Base-by-base conservation (phyloP, 2,113 vertebrate species). In the Garra rufa region DNA sequence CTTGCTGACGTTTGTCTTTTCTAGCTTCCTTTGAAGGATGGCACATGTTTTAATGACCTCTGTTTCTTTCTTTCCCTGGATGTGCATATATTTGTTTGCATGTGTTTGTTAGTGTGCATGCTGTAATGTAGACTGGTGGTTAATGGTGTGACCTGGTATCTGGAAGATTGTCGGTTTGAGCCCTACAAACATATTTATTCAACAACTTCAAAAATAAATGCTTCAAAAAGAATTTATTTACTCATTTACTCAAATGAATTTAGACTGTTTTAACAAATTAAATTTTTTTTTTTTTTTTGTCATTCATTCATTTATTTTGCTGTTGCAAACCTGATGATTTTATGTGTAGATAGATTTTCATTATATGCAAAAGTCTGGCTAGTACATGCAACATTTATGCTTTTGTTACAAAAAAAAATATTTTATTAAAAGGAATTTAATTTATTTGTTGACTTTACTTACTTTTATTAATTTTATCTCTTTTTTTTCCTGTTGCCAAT, bases 11-110 rank as follows among this genome's bases (percentile, higher is more conserved):
- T 46, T 67, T 67, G 61, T 80, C 24, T 80, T 80, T 78, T 76
- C 30, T 57, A 2, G 75, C 55, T 57, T 78, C 21, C 28, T 78
- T 77, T 79, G 76, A 79, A 44, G 76, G 24, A 79, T 61, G 76
- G 34, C 43, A 67, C 10, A 15, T 65, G 59, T 80, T 80, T 67
- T 79, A 48, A 75, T 30, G 73, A 46, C 73, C 69, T 26, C n/a
- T 6, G 6, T 44, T 44, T 71, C 38, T 71, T 9, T 24, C 34
- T 63, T 63, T 83, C 46, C 13, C 43, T 83, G 67, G 75, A 83
- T 83, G n/a, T 65, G 41, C 38, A 46, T 69, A 21, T 38, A 41
- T 70, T 70, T 41, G 41, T 70, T 41, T 6, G 19, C 9, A 41
- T 41, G 34, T 10, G 34, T 41, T 70, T 70, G 34, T 69, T 69